A percentile compares a stretch with the other conserved stretches of the same genome.
phyloP scores from a whole-genome alignment of 2,888 invertebrate species.

The Sinopyrophorus schimmeli region DNA sequence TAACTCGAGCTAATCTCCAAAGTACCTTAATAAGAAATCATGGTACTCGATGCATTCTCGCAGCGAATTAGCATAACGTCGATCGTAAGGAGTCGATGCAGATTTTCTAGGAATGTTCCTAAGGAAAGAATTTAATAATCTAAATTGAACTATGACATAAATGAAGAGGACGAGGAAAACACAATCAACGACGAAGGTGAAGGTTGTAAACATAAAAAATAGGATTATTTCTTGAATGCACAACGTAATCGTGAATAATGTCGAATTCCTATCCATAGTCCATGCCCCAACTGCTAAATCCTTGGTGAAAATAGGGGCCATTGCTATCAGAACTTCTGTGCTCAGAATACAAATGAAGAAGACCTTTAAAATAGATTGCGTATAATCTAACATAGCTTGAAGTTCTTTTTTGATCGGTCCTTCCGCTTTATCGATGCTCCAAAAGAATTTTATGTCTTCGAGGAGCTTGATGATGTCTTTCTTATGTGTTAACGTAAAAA shows the following conservation, averaged over 20 bases:
- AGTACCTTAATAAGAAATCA: constrained; percentile 13
- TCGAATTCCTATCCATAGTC: constrained; percentile 8
- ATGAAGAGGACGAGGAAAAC: constrained; percentile 17
- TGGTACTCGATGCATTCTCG: constrained; percentile 9
- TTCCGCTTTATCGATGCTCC: constrained; percentile 7
- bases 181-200: constrained; percentile 15
- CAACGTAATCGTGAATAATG: constrained; percentile 8
- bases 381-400: constrained; percentile 2
- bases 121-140: constrained; percentile 12
- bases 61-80: neutral
- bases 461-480: constrained; percentile 7
- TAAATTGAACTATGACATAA: constrained; percentile 13
- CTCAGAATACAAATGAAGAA: constrained; percentile 7
- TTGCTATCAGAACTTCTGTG: constrained; percentile 16
- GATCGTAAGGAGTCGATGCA: too few relatives aligned
- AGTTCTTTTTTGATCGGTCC: constrained; percentile 5
- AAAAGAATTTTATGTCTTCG: constrained; percentile 11
- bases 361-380: constrained; percentile 6
- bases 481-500: constrained; percentile 13
- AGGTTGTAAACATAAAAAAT: constrained; percentile 19
- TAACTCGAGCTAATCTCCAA: neutral
- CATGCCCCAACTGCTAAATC: constrained; percentile 17
- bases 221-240: constrained; percentile 11
- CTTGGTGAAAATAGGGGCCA: constrained; percentile 17
- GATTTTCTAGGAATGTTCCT: too few relatives aligned